A percentile compares a stretch with the other conserved stretches of the same genome.
Evolutionary conservation across 2,888 invertebrate genomes (phyloP).

Genomic region (Trachelus troglodyta): DNA sequence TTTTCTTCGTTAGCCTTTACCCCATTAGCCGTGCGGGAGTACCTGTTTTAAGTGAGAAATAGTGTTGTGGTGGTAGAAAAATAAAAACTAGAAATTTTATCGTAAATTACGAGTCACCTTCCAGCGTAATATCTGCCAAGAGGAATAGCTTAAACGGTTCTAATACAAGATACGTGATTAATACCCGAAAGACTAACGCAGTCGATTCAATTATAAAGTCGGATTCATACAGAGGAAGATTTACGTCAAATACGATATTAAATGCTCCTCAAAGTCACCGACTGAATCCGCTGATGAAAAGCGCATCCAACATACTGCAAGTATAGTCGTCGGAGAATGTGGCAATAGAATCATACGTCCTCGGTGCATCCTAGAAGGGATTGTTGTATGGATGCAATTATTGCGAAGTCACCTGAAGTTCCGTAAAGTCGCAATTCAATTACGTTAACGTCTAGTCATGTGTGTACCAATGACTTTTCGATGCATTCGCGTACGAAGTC

Average conservation of each 20-base stretch:
- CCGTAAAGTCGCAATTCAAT: conserved; percentile 2
- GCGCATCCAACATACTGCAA: background rate
- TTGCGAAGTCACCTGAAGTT: background rate
- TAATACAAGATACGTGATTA: background rate
- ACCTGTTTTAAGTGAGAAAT: background rate
- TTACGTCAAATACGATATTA: background rate
- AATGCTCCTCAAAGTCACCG: background rate
- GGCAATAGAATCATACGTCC: background rate
- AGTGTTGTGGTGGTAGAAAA: background rate
- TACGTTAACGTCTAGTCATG: background rate
- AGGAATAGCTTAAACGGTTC: conserved; percentile 2
- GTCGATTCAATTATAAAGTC: background rate
- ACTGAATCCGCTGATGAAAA: background rate
- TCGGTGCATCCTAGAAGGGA: background rate
- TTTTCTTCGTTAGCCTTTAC: background rate
- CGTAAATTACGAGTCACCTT: background rate
- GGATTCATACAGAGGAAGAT: background rate
- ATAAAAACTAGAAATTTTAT: background rate
- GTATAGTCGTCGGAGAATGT: background rate
- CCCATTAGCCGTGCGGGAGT: background rate
- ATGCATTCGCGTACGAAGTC: background rate
- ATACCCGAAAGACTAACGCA: background rate
- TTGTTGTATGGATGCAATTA: background rate
- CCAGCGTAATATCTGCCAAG: background rate
- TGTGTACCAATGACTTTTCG: background rate